Conservation (phyloP, 2,797 vertebrate species). For the Gouania willdenowi region DNA sequence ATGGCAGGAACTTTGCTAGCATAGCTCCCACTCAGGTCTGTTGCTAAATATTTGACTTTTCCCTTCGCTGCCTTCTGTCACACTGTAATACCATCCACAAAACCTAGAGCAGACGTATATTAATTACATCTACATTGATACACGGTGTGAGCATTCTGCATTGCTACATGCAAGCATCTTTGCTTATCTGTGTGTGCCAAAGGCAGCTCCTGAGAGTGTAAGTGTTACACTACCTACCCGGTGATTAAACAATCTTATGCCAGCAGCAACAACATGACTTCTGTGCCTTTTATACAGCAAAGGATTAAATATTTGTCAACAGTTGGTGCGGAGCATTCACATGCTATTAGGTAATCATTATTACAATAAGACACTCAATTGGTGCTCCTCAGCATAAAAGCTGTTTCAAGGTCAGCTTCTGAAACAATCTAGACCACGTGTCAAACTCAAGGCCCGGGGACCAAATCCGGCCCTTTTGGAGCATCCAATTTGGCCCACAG, state of each 20-base stretch:
- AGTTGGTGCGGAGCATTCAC: constrained; percentile 2
- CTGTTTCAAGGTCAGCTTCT: too few species aligned
- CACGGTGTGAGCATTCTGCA: constrained; percentile 27
- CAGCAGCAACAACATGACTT: not conserved
- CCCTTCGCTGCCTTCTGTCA: constrained; percentile 28
- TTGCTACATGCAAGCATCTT: constrained; percentile 15
- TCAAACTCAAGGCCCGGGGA: too few species aligned
- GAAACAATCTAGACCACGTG: too few species aligned
- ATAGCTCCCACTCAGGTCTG: constrained; percentile 26
- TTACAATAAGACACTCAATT: too few species aligned
- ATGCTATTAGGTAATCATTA: too few species aligned
- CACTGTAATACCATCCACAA: constrained; percentile 11
- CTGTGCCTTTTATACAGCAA: not conserved
- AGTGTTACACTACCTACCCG: constrained; percentile 19
- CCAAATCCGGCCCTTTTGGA: too few species aligned
- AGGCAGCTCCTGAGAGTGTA: constrained; percentile 28
- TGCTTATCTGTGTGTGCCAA: constrained; percentile 38
- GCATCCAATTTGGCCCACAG: too few species aligned
- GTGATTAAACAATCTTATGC: constrained; percentile 17
- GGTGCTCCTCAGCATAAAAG: too few species aligned
- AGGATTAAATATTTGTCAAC: not conserved
- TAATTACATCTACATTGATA: constrained; percentile 16
- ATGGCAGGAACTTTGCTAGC: constrained; percentile 18
- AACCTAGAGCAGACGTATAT: constrained; percentile 8
- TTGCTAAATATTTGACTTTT: constrained; percentile 23